Percentiles rank a stretch among this genome's conserved stretches.
These are phyloP conservation scores for Dicrurus megarhynchus DNA, from an alignment of 2,113 vertebrate species.

Conservation along the genomic window DNA sequence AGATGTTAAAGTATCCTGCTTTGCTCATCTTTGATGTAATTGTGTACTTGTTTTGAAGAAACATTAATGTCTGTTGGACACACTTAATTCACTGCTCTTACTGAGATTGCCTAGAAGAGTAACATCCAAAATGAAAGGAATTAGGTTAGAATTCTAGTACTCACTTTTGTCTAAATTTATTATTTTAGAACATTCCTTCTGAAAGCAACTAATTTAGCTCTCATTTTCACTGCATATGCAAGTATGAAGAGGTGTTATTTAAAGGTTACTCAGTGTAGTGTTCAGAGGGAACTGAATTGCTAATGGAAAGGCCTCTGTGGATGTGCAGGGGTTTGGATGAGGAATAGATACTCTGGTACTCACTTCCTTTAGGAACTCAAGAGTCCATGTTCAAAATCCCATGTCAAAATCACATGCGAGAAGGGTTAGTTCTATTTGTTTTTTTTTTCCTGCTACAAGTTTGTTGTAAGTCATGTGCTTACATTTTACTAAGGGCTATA, in stretches of 20 bases:
- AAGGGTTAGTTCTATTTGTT: neutral
- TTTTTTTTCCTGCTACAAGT: neutral
- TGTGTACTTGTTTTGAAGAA: neutral
- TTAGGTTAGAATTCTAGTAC: neutral
- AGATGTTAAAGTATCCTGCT: neutral
- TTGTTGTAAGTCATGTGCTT: neutral
- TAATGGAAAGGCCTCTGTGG: neutral
- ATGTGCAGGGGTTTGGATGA: neutral
- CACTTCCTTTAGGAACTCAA: neutral
- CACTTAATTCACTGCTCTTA: neutral
- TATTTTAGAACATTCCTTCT: neutral
- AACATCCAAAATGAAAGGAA: neutral
- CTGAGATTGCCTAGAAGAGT: neutral
- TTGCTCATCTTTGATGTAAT: neutral
- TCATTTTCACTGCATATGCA: neutral
- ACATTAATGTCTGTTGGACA: neutral
- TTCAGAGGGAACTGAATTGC: neutral
- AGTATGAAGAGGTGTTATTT: neutral
- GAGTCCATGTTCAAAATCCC: neutral
- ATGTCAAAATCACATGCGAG: neutral
- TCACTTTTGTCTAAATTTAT: neutral
- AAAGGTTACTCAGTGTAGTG: neutral
- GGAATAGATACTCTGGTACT: neutral
- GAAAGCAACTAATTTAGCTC: neutral
- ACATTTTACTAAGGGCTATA: conserved; percentile 64